A percentile compares a stretch with the other conserved stretches of the same genome.
Conservation (phyloP, 2,113 vertebrate genomes). For the Microtus ochrogaster region DNA sequence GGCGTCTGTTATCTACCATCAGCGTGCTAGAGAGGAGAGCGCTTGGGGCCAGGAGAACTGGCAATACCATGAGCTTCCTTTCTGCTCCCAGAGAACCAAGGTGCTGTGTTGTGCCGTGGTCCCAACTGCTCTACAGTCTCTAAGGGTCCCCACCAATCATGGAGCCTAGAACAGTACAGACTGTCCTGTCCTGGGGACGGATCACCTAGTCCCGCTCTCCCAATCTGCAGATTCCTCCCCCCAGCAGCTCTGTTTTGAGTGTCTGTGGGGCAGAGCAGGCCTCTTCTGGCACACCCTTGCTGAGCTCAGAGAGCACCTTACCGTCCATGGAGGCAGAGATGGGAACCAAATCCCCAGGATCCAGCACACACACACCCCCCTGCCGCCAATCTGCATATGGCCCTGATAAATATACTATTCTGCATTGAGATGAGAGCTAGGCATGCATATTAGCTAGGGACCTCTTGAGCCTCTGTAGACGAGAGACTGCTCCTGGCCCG, state of each 20-base stretch:
- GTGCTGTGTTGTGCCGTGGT: rapidly evolving
- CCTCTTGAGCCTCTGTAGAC: neutral
- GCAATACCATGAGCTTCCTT: neutral
- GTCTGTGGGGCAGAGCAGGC: rapidly evolving
- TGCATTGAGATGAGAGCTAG: neutral
- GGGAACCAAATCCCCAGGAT: neutral
- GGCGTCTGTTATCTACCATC: slow-evolving; percentile 32
- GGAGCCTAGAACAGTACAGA: neutral
- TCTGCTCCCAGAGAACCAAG: neutral
- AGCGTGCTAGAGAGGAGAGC: neutral
- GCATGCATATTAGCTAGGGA: neutral
- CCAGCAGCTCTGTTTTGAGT: neutral
- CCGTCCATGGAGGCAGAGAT: neutral
- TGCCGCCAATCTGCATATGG: rapidly evolving
- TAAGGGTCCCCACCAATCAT: neutral
- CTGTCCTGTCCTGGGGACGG: neutral
- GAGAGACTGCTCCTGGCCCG: rapidly evolving
- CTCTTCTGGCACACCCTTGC: neutral
- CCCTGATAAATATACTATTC: rapidly evolving
- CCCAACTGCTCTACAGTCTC: rapidly evolving
- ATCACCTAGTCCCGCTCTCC: neutral
- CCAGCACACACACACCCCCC: rapidly evolving
- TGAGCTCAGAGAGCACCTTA: neutral
- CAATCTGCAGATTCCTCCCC: rapidly evolving
- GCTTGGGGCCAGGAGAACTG: neutral